phyloP scores from a whole-genome alignment of 1,140 invertebrate genomes.

The Dreissena polymorpha region DNA sequence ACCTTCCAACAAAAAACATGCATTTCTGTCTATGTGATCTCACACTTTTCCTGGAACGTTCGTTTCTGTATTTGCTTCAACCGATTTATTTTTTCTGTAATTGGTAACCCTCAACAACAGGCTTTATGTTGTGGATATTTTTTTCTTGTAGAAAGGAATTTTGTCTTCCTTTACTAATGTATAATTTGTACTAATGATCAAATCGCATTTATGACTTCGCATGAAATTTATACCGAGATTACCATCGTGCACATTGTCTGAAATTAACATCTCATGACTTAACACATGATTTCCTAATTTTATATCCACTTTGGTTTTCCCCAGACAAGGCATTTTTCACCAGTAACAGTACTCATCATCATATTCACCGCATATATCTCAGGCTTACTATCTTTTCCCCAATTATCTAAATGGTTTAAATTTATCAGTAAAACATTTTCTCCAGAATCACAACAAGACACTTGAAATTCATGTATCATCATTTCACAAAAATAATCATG shows the following conservation, averaged over 20 bases:
- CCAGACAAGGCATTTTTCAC: background rate
- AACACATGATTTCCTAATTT: slow-evolving; percentile 4
- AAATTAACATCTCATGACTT: slow-evolving; percentile 6
- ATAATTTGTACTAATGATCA: slow-evolving; percentile 15
- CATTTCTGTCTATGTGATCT: background rate
- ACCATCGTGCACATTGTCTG: slow-evolving; percentile 16
- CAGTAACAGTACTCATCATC: background rate
- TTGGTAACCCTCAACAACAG: slow-evolving; percentile 1
- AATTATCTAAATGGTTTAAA: background rate
- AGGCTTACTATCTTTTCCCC: background rate
- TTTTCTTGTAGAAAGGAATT: slow-evolving; percentile 21
- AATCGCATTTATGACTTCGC: slow-evolving; percentile 6
- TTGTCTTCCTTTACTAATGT: background rate
- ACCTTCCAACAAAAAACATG: background rate
- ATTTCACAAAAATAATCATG: too few relatives aligned
- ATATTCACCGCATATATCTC: too few relatives aligned
- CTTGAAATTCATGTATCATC: too few relatives aligned
- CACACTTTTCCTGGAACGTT: background rate
- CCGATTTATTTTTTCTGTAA: background rate
- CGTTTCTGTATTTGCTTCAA: background rate
- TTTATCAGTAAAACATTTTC: too few relatives aligned
- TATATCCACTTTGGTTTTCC: background rate
- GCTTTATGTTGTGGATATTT: background rate
- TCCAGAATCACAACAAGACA: too few relatives aligned
- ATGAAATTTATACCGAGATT: slow-evolving; percentile 17